Evolutionary conservation across 2,113 vertebrate genomes (phyloP).

Genomic region (Saccopteryx leptura): DNA sequence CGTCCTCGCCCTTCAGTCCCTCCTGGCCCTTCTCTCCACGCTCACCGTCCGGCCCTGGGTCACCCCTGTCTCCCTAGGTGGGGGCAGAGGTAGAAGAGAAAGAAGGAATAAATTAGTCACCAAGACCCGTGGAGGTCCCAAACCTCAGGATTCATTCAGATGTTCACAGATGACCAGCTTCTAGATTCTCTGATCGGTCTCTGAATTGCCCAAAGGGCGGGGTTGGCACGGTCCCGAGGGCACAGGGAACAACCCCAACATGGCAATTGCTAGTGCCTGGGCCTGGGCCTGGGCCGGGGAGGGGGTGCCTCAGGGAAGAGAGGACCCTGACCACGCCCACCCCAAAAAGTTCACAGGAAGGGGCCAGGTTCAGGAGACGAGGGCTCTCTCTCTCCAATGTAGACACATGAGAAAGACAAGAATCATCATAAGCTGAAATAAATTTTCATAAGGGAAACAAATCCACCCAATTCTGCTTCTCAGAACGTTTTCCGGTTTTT

Average conservation of each 20-base stretch:
- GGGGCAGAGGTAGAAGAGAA: background rate
- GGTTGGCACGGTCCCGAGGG: background rate
- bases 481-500: background rate
- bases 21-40: conserved; percentile 94
- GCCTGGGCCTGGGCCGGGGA: background rate
- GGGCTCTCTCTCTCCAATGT: background rate
- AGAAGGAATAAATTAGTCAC: conserved; percentile 4
- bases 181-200: background rate
- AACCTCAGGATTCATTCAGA: background rate
- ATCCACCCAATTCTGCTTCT: background rate
- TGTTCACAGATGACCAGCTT: background rate
- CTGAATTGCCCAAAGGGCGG: background rate
- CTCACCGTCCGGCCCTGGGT: conserved; percentile 95
- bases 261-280: fast-evolving
- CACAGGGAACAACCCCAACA: background rate
- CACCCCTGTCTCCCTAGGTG: conserved; percentile 96
- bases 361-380: background rate
- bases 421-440: background rate
- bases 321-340: background rate
- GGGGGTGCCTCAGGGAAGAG: background rate
- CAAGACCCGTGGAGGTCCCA: background rate
- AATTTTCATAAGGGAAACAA: background rate
- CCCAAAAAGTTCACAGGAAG: background rate
- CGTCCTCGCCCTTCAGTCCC: conserved; percentile 96
- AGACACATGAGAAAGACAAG: background rate